Percentiles rank a stretch among this genome's conserved stretches.
phyloP scores from a whole-genome alignment of 2,888 invertebrate species.

The Frankliniella fusca region DNA sequence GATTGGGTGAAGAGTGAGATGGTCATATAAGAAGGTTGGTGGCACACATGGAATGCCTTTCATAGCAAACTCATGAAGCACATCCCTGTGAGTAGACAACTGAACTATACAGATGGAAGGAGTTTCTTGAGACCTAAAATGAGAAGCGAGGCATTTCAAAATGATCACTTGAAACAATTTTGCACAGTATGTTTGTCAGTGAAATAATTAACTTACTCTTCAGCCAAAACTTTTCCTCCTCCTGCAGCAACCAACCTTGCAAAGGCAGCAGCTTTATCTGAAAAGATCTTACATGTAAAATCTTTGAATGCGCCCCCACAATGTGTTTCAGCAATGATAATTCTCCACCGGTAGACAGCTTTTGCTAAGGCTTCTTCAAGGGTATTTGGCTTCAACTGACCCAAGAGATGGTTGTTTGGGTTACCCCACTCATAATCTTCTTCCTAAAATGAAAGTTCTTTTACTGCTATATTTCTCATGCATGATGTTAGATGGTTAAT shows the following conservation, averaged over 20 bases:
- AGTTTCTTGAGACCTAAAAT: constrained; percentile 51
- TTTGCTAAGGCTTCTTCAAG: constrained; percentile 53
- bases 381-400: constrained; percentile 48
- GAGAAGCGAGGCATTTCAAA: constrained; percentile 34
- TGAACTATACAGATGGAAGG: background rate
- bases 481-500: background rate
- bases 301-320: constrained; percentile 52
- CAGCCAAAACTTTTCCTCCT: constrained; percentile 60
- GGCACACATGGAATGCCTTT: constrained; percentile 59
- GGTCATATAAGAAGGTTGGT: constrained; percentile 60
- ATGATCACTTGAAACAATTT: constrained; percentile 27
- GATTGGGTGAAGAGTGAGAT: constrained; percentile 46
- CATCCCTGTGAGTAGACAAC: background rate
- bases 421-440: constrained; percentile 84
- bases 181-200: background rate
- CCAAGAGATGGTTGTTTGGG: constrained; percentile 53
- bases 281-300: constrained; percentile 54
- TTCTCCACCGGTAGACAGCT: constrained; percentile 68
- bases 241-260: constrained; percentile 71
- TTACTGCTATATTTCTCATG: constrained; percentile 21
- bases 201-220: constrained; percentile 28
- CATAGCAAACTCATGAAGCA: constrained; percentile 50
- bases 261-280: constrained; percentile 58
- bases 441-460: constrained; percentile 55
- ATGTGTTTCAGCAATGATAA: constrained; percentile 49